Conservation (phyloP, 2,888 invertebrate genomes). For the Nudaria mundana region DNA sequence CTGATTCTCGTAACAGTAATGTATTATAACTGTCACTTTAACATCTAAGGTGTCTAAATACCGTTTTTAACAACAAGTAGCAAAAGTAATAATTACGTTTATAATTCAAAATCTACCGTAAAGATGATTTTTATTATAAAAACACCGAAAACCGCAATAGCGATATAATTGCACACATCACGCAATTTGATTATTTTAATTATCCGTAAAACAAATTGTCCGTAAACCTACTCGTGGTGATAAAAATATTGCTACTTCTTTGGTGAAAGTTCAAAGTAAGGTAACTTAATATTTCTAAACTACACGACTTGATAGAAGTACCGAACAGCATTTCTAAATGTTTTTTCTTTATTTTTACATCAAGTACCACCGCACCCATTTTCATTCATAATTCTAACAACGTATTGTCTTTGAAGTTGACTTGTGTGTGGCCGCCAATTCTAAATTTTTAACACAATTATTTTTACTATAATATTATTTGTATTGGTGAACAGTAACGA, state of each 20-base stretch:
- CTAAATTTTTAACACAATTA: too few relatives aligned
- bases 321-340: constrained; percentile 18
- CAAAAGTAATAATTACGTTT: constrained; percentile 17
- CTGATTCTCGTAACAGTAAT: too few relatives aligned
- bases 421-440: too few relatives aligned
- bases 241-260: too few relatives aligned
- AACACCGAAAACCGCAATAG: constrained; percentile 16
- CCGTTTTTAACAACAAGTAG: constrained; percentile 19
- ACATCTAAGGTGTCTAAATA: too few relatives aligned
- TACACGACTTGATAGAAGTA: constrained; percentile 39
- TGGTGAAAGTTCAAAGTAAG: too few relatives aligned
- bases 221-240: constrained; percentile 17
- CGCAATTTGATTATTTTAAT: constrained; percentile 40
- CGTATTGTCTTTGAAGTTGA: too few relatives aligned
- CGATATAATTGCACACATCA: constrained; percentile 30
- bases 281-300: constrained; percentile 34
- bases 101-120: constrained; percentile 12
- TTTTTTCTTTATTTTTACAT: neutral
- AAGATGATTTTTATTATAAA: constrained; percentile 8
- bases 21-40: too few relatives aligned
- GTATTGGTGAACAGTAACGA: too few relatives aligned
- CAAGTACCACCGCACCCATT: too few relatives aligned
- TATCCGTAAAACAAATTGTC: constrained; percentile 31
- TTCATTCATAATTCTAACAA: too few relatives aligned
- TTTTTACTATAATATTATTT: too few relatives aligned